These are phyloP conservation scores for Pollenia angustigena DNA, from an alignment of 2,888 invertebrate genomes.

Conservation along the genomic window DNA sequence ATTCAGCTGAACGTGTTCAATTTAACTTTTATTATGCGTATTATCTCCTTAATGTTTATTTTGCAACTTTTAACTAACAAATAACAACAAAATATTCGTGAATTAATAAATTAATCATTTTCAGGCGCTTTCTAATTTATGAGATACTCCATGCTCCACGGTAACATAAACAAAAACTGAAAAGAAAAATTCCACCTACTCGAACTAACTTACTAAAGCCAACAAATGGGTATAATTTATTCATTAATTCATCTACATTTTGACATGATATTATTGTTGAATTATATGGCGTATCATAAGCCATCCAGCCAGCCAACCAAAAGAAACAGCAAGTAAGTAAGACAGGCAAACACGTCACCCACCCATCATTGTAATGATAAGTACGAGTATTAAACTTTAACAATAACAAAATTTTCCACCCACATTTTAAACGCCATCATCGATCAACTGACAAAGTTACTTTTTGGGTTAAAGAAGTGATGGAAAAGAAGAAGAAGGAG, in stretches of 20 bases:
- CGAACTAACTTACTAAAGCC: conserved; percentile 28
- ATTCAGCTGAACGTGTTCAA: neutral
- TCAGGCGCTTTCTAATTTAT: conserved; percentile 55
- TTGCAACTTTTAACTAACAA: conserved; percentile 31
- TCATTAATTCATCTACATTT: conserved; percentile 69
- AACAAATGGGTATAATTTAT: conserved; percentile 71
- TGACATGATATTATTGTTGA: conserved; percentile 71
- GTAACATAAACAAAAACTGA: conserved; percentile 15
- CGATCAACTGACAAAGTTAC: conserved; percentile 77
- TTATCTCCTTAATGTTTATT: conserved; percentile 28
- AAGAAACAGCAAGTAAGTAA: conserved; percentile 17
- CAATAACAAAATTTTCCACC: conserved; percentile 55
- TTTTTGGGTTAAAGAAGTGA: conserved; percentile 6
- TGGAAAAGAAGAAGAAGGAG: conserved; percentile 13
- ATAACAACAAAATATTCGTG: conserved; percentile 47
- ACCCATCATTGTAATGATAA: conserved; percentile 58
- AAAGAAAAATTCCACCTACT: conserved; percentile 53
- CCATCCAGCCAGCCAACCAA: conserved; percentile 42
- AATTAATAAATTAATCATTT: conserved; percentile 66
- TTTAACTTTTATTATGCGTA: conserved; percentile 8
- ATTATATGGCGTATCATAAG: conserved; percentile 70
- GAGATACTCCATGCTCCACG: conserved; percentile 34
- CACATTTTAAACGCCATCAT: conserved; percentile 76
- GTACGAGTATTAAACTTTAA: conserved; percentile 41
- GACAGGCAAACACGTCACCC: conserved; percentile 50